Conservation (phyloP, 2,797 vertebrate species). For the Myripristis murdjan region DNA sequence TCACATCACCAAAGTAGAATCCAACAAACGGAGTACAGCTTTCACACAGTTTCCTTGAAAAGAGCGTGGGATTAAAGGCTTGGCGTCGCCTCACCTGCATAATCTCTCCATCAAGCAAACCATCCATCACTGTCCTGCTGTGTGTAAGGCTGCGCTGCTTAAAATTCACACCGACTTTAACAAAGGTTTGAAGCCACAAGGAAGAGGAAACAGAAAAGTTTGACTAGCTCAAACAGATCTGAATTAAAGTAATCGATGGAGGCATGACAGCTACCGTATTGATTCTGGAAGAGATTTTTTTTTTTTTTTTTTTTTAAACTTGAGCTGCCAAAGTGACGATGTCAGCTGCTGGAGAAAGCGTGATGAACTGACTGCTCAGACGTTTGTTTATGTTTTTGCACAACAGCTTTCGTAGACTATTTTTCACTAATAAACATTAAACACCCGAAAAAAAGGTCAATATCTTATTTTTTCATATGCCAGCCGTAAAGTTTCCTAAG, state of each 20-base stretch:
- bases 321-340: constrained; percentile 54
- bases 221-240: constrained; percentile 59
- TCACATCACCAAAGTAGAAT: constrained; percentile 45
- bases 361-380: constrained; percentile 31
- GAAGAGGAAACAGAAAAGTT: constrained; percentile 48
- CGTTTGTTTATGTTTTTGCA: constrained; percentile 47
- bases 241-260: constrained; percentile 62
- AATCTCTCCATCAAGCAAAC: constrained; percentile 71
- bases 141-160: constrained; percentile 31
- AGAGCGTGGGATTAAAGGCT: constrained; percentile 73
- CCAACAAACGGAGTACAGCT: constrained; percentile 41
- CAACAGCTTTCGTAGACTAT: constrained; percentile 23
- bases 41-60: constrained; percentile 57
- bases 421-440: constrained; percentile 63
- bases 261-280: constrained; percentile 64
- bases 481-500: constrained; percentile 49
- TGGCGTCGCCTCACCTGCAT: constrained; percentile 71
- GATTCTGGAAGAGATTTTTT: constrained; percentile 50
- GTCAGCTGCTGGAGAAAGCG: constrained; percentile 38
- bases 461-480: constrained; percentile 49
- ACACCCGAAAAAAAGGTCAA: constrained; percentile 66
- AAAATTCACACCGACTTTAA: constrained; percentile 57
- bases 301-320: constrained; percentile 25
- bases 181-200: constrained; percentile 51
- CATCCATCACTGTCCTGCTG: constrained; percentile 69